Conservation (phyloP, 2,888 invertebrate species). For the Mythimna impura region DNA sequence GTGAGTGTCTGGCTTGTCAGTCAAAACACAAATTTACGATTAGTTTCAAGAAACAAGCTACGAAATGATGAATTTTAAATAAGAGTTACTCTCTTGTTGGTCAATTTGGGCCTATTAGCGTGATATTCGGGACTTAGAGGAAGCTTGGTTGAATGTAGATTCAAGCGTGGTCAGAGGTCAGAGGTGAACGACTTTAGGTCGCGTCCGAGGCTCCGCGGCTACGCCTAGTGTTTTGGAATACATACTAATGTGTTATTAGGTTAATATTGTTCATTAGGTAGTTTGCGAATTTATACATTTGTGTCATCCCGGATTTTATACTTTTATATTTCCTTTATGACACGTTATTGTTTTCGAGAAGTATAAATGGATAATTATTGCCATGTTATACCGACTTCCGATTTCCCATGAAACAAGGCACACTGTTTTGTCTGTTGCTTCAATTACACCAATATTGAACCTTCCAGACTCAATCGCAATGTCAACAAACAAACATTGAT, state of each 20-base stretch:
- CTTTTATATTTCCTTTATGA: neutral
- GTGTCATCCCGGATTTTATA: neutral
- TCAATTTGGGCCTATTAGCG: conserved; percentile 45
- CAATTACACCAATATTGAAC: conserved; percentile 24
- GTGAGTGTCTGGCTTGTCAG: neutral
- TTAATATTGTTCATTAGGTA: too few relatives aligned
- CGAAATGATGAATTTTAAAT: neutral
- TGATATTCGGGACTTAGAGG: conserved; percentile 46
- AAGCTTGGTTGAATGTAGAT: conserved; percentile 32
- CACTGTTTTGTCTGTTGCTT: conserved; percentile 10
- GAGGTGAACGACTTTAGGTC: conserved; percentile 46
- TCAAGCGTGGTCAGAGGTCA: conserved; percentile 43
- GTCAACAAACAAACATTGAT: conserved; percentile 13
- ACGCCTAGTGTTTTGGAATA: conserved; percentile 9
- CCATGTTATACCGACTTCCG: conserved; percentile 8
- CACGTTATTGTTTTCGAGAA: neutral
- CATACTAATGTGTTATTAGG: conserved; percentile 5
- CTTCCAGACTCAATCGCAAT: conserved; percentile 2
- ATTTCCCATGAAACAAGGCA: conserved; percentile 7
- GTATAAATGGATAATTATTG: too few relatives aligned
- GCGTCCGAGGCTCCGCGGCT: conserved; percentile 9
- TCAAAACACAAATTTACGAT: too few relatives aligned
- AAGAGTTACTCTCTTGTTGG: conserved; percentile 13
- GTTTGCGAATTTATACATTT: neutral
- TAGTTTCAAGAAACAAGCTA: neutral